These are phyloP conservation scores for Catamblyrhynchus diadema DNA, from an alignment of 2,797 vertebrate genomes.

Conservation along the genomic window DNA sequence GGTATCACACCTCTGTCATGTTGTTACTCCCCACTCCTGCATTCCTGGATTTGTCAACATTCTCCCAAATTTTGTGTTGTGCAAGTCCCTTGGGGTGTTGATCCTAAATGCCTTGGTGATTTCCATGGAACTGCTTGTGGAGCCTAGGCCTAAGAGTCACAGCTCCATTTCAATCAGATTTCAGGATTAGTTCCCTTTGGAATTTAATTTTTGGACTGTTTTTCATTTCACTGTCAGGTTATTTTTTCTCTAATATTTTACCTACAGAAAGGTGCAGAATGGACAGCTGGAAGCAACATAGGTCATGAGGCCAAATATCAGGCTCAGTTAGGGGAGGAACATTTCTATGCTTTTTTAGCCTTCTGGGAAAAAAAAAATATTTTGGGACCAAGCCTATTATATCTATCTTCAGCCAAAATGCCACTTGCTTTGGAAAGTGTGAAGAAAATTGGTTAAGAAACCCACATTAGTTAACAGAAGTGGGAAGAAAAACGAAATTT, in stretches of 20 bases:
- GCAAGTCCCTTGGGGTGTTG: not conserved
- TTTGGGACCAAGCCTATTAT: not conserved
- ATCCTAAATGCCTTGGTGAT: not conserved
- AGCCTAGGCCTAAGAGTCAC: not conserved
- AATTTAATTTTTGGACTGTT: not conserved
- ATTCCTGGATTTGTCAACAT: not conserved
- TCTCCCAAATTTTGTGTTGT: not conserved
- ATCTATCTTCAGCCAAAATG: not conserved
- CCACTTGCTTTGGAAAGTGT: slow-evolving; percentile 30
- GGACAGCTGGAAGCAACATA: not conserved
- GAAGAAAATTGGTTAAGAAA: slow-evolving; percentile 17
- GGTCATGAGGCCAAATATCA: not conserved
- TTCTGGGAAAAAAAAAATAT: not conserved
- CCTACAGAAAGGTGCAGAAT: not conserved
- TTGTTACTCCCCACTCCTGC: not conserved
- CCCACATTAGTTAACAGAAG: not conserved
- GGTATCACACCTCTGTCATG: not conserved
- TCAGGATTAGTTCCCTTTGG: not conserved
- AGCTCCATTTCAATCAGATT: not conserved
- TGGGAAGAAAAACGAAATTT: not conserved
- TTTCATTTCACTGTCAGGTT: not conserved
- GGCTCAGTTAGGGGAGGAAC: not conserved
- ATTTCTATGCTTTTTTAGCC: not conserved
- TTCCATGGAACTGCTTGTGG: not conserved
- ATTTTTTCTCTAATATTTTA: not conserved